Evolutionary conservation across 2,113 vertebrate species (phyloP), one percentile per base, ranked within the genome.

Genomic region (Phalacrocorax aristotelis): DNA sequence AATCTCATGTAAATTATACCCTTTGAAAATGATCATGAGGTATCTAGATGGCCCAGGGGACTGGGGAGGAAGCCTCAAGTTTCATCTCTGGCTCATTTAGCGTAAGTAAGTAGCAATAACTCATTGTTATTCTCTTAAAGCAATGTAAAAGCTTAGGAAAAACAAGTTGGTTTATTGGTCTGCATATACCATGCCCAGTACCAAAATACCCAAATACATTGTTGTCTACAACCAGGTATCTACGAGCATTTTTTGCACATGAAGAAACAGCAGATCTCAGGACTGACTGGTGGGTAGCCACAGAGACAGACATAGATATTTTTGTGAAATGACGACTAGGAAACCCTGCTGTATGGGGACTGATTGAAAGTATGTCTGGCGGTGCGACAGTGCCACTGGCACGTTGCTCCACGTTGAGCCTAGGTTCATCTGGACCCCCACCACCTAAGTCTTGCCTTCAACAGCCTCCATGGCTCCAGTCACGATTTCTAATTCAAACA

Each of bases 1-100:
- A 97, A 93, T 64, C 88, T 95, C 92, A 91, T 97, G 89, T 96
- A 96, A 95, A 97, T 95, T 90, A 96, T 95, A 95, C 78, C 93
- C 93, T 97, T 87, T 96, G 93, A 95, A 95, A 96, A 94, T 93
- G 70, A 80, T 95, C 95, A 91, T 89, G 94, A 95, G 78, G 75
- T 96, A 87, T 90, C 55, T 52, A 94, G 89, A 70, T 78, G 87
- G 70, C 93, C 91, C 96, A 86, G 38, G 93, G 91, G 95, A 95
- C 49, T 54, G 44, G 65, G 9, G 4, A 94, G 82, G 78, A 93
- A 95, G 86, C 58, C 78, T 95, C 64, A 87, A 96, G 87, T 94
- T 96, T 95, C 91, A 75, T 90, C 54, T 80, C 84, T 95, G 94
- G 81, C 78, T 97, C 82, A 78, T 95, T 97, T 96, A 92, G 94